Evolutionary conservation across 2,797 vertebrate species (phyloP).

Genomic region (Percopsis omiscomaycus): DNA sequence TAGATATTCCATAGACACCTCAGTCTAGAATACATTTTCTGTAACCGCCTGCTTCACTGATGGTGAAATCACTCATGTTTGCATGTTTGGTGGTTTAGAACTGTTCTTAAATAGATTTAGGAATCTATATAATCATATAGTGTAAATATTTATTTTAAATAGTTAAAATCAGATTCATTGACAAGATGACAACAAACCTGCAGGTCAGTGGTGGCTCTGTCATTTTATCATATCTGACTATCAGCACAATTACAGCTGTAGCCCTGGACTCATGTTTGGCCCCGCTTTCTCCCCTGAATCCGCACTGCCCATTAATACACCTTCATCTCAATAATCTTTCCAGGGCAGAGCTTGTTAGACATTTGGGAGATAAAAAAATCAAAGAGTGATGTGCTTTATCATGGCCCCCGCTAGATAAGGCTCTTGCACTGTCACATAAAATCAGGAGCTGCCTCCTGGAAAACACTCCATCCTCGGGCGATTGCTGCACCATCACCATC

Average conservation of each 20-base stretch:
- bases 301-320: conserved; percentile 47
- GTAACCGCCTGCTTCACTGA: neutral
- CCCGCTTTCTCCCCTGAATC: conserved; percentile 46
- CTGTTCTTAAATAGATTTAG: neutral
- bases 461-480: conserved; percentile 59
- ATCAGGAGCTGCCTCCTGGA: conserved; percentile 63
- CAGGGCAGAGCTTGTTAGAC: conserved; percentile 63
- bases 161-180: neutral
- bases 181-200: conserved; percentile 12
- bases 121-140: too few species aligned
- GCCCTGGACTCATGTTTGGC: conserved; percentile 42
- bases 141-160: neutral
- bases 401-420: conserved; percentile 69
- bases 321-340: conserved; percentile 70
- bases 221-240: conserved; percentile 51
- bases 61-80: neutral
- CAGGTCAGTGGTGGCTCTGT: conserved; percentile 49
- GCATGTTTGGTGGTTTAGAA: neutral
- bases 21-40: conserved; percentile 1
- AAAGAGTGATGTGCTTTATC: conserved; percentile 68
- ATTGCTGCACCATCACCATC: conserved; percentile 56
- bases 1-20: conserved; percentile 2
- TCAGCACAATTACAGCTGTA: conserved; percentile 60
- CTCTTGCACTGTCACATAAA: conserved; percentile 69
- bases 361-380: conserved; percentile 68